A percentile compares a stretch with the other conserved stretches of the same genome.
phyloP scores from a whole-genome alignment of 2,113 vertebrate genomes.

The Chaenocephalus aceratus region DNA sequence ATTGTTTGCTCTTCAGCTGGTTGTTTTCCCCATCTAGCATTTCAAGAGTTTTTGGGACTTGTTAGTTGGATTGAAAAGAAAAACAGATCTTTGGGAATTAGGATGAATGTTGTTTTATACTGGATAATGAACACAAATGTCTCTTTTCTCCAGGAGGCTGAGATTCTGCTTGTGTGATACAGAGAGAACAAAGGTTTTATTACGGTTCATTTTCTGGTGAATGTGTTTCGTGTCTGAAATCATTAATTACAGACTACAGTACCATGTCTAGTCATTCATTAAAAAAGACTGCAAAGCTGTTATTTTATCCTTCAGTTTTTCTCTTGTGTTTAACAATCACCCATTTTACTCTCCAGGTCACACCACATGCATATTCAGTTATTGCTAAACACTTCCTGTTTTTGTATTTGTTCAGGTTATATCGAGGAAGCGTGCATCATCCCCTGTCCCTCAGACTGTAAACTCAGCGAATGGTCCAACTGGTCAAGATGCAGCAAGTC shows the following conservation, averaged over 20 bases:
- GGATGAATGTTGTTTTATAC: constrained; percentile 7
- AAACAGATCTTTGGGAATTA: constrained; percentile 14
- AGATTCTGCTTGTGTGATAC: constrained; percentile 1
- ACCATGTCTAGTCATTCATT: background rate
- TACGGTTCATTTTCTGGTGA: background rate
- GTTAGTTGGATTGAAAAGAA: constrained; percentile 11
- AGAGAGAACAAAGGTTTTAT: constrained; percentile 30
- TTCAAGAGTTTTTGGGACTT: constrained; percentile 24
- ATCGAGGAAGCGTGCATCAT: constrained; percentile 98
- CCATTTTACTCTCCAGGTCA: background rate
- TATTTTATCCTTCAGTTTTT: background rate
- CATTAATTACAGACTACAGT: constrained; percentile 12
- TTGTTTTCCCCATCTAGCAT: constrained; percentile 1
- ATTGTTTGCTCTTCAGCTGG: constrained; percentile 21
- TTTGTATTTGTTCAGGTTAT: constrained; percentile 84
- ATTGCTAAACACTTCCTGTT: background rate
- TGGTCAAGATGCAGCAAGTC: constrained; percentile 99
- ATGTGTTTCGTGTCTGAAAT: constrained; percentile 20
- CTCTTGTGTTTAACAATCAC: background rate
- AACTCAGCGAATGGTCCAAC: constrained; percentile 98
- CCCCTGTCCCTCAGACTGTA: constrained; percentile 96
- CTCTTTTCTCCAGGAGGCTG: constrained; percentile 1
- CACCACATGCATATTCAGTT: background rate
- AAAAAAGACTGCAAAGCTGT: background rate
- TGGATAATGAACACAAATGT: constrained; percentile 24